Conservation (phyloP, 2,113 vertebrate species). For the Tenrec ecaudatus region DNA sequence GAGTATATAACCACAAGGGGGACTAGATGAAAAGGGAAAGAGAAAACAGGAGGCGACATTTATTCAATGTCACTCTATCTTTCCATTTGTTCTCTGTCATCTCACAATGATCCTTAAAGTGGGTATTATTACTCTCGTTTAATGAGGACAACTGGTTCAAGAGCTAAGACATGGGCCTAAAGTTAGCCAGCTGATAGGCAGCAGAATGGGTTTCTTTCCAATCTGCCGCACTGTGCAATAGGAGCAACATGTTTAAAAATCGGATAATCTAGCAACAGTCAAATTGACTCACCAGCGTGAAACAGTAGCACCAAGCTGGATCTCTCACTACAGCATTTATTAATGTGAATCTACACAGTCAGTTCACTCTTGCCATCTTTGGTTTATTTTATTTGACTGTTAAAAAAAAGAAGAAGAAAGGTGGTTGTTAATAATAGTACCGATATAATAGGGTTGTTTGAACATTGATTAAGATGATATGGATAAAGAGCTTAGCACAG, state of each 20-base stretch:
- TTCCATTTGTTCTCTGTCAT: not conserved
- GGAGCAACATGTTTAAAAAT: not conserved
- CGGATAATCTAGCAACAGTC: not conserved
- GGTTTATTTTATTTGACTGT: not conserved
- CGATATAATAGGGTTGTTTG: not conserved
- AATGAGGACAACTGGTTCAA: not conserved
- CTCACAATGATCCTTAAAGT: not conserved
- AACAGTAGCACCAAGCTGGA: not conserved
- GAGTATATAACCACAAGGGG: not conserved
- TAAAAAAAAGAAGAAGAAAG: no score
- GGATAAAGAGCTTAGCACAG: not conserved
- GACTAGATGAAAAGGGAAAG: not conserved
- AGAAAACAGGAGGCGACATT: no score
- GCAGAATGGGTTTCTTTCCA: not conserved
- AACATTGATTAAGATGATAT: not conserved
- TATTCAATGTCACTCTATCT: not conserved
- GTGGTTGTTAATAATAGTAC: not conserved
- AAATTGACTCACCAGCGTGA: not conserved
- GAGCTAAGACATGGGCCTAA: not conserved
- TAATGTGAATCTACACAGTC: not conserved
- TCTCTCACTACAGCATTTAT: not conserved
- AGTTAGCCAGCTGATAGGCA: not conserved
- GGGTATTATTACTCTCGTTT: not conserved
- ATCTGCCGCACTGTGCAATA: not conserved
- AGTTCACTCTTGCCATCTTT: not conserved